phyloP scores from a whole-genome alignment of 2,797 vertebrate genomes.

The Pipistrellus kuhlii region DNA sequence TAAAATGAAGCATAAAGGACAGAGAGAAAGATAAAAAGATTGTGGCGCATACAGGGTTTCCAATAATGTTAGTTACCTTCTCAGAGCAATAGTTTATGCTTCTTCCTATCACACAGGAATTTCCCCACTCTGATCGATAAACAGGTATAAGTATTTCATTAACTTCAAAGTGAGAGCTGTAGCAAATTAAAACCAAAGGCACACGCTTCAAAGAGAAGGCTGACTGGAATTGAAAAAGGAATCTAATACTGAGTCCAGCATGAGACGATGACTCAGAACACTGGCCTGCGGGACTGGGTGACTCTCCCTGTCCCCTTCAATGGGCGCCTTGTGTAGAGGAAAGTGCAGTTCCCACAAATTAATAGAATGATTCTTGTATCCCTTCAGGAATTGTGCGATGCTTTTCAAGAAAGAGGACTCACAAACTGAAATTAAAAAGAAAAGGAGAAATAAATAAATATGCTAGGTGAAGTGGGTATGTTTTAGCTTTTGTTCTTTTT shows the following conservation, averaged over 20 bases:
- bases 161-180: slow-evolving; percentile 60
- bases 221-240: neutral
- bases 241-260: neutral
- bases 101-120: slow-evolving; percentile 10
- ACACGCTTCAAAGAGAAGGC: slow-evolving; percentile 65
- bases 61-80: neutral
- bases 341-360: neutral
- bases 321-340: slow-evolving; percentile 43
- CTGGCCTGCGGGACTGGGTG: neutral
- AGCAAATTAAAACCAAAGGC: slow-evolving; percentile 57
- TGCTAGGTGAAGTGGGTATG: neutral
- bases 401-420: slow-evolving; percentile 53
- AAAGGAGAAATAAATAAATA: neutral
- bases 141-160: slow-evolving; percentile 46
- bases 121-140: neutral
- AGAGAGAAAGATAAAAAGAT: neutral
- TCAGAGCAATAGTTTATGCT: neutral
- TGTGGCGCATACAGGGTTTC: neutral
- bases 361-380: slow-evolving; percentile 62
- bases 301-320: slow-evolving; percentile 15
- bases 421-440: slow-evolving; percentile 47
- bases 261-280: slow-evolving; percentile 58
- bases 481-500: neutral
- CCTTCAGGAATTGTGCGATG: slow-evolving; percentile 16
- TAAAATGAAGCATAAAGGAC: slow-evolving; percentile 35